These are phyloP conservation scores for Napeogenes sylphis DNA, from an alignment of 2,888 invertebrate genomes.

Conservation along the genomic window DNA sequence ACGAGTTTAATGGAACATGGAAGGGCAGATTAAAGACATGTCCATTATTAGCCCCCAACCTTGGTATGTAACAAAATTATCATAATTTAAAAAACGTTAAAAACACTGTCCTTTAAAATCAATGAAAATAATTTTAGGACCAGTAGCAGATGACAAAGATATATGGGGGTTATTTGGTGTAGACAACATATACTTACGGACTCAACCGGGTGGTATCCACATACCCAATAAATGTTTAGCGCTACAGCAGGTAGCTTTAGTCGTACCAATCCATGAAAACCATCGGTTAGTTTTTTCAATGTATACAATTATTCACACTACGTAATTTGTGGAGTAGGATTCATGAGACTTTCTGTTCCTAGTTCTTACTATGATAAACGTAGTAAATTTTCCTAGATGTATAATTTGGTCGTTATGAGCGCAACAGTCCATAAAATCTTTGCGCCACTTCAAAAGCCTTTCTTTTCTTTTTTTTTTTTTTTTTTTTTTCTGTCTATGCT, in stretches of 20 bases:
- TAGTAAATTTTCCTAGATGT: too few relatives aligned
- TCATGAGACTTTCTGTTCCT: too few relatives aligned
- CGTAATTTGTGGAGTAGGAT: too few relatives aligned
- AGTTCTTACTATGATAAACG: too few relatives aligned
- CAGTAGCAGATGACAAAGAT: conserved; percentile 64
- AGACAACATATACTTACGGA: conserved; percentile 77
- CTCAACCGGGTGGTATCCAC: conserved; percentile 83
- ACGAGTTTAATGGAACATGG: background rate
- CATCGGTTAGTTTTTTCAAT: conserved; percentile 13
- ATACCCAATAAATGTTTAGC: conserved; percentile 81
- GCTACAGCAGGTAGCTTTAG: conserved; percentile 87
- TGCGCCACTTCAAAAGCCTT: too few relatives aligned
- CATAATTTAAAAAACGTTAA: background rate
- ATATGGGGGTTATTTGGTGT: conserved; percentile 75
- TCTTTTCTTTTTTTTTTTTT: too few relatives aligned
- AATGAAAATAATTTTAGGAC: conserved; percentile 18
- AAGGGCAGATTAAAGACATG: background rate
- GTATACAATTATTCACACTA: too few relatives aligned
- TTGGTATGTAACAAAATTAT: background rate
- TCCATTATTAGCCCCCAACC: background rate
- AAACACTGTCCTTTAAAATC: background rate
- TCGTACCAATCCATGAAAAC: conserved; percentile 84
- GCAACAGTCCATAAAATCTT: too few relatives aligned
- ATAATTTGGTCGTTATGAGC: too few relatives aligned
- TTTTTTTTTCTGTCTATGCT: too few relatives aligned